Percentiles rank a stretch among this genome's conserved stretches.
Conservation (phyloP, 2,113 vertebrate genomes). For the Fregetta grallaria region DNA sequence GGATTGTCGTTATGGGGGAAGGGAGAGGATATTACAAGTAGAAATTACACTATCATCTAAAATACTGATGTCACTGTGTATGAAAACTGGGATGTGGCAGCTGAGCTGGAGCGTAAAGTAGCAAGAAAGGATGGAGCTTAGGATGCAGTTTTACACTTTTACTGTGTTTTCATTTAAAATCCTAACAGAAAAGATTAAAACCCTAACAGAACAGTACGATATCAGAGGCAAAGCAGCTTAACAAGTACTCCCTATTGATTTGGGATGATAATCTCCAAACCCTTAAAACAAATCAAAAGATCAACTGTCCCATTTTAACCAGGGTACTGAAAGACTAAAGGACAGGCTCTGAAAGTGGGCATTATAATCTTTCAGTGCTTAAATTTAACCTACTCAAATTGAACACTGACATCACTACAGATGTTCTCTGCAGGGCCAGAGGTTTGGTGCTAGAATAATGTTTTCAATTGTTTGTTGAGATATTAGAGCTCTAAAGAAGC, state of each 20-base stretch:
- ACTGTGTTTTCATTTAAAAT: background rate
- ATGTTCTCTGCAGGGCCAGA: background rate
- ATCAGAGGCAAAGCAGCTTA: conserved; percentile 22
- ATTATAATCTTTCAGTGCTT: background rate
- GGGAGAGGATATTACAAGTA: background rate
- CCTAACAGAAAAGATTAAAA: conserved; percentile 2
- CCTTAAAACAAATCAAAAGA: background rate
- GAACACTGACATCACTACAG: background rate
- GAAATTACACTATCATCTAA: background rate
- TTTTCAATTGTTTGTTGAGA: background rate
- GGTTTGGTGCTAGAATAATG: background rate
- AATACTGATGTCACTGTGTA: background rate
- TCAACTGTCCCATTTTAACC: background rate
- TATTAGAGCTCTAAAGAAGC: background rate
- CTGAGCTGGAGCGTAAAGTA: background rate
- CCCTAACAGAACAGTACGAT: background rate
- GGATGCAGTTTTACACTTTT: background rate
- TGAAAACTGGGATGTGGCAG: background rate
- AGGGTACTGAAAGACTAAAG: background rate
- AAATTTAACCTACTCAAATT: background rate
- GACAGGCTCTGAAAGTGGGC: background rate
- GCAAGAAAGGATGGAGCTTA: background rate
- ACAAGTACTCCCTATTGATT: background rate
- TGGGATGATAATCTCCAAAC: background rate
- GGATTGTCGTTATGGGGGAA: background rate